phyloP scores from a whole-genome alignment of 2,113 vertebrate genomes.

The Coryphaenoides rupestris region DNA sequence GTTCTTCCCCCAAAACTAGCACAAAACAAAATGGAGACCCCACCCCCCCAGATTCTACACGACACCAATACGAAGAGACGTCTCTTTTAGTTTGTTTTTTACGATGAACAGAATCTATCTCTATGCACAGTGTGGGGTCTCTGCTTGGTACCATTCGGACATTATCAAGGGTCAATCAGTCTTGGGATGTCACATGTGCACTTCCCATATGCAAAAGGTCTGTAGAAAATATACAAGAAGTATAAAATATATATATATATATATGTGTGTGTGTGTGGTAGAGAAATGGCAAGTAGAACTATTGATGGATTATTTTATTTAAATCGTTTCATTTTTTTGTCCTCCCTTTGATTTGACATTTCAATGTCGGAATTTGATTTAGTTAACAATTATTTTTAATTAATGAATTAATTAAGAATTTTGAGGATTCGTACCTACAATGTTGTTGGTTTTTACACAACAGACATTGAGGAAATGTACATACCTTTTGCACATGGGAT shows the following conservation, averaged over 20 bases:
- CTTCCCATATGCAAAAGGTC: background rate
- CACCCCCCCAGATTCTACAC: constrained; percentile 30
- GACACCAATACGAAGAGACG: constrained; percentile 41
- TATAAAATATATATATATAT: too few species aligned
- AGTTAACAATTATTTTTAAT: too few species aligned
- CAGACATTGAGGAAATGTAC: too few species aligned
- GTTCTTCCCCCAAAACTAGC: constrained; percentile 54
- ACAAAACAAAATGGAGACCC: constrained; percentile 52
- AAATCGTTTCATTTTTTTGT: too few species aligned
- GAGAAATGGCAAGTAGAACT: too few species aligned
- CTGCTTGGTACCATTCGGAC: constrained; percentile 58
- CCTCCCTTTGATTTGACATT: too few species aligned
- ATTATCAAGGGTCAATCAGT: constrained; percentile 62
- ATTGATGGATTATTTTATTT: too few species aligned
- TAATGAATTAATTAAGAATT: too few species aligned
- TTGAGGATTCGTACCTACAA: too few species aligned
- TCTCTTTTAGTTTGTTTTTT: constrained; percentile 29
- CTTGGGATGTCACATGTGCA: constrained; percentile 25
- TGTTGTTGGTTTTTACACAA: background rate
- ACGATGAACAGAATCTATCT: constrained; percentile 63
- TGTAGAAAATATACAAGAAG: too few species aligned
- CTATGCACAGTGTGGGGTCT: constrained; percentile 77
- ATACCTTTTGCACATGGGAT: background rate
- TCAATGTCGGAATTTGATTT: too few species aligned
- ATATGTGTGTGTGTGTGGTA: constrained; percentile 4